Evolutionary conservation across 2,888 invertebrate species (phyloP).

Genomic region (Erebia palarica): DNA sequence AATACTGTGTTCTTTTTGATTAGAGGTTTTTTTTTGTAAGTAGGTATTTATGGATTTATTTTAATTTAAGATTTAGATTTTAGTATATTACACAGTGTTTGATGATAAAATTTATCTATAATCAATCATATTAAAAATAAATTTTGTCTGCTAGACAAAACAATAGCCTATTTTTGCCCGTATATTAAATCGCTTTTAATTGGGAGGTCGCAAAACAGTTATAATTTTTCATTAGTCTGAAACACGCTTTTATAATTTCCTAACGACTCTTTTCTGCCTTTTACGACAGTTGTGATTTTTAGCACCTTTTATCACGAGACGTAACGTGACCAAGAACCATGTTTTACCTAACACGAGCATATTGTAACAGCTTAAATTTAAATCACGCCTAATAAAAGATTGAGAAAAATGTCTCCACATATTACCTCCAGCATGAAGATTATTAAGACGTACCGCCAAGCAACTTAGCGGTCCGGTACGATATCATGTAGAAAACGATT

Average conservation of each 20-base stretch:
- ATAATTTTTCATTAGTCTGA: not conserved
- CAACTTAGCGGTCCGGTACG: not conserved
- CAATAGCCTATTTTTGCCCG: too few relatives aligned
- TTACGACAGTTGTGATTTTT: not conserved
- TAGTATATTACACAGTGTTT: too few relatives aligned
- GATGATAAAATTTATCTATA: too few relatives aligned
- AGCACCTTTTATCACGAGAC: conserved; percentile 6
- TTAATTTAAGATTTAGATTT: too few relatives aligned
- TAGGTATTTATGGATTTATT: too few relatives aligned
- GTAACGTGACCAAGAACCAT: conserved; percentile 13
- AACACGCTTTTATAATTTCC: not conserved
- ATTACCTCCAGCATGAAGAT: not conserved
- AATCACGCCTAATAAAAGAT: not conserved
- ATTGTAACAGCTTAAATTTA: not conserved
- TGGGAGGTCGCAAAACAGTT: not conserved
- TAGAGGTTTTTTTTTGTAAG: too few relatives aligned
- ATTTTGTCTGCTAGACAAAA: too few relatives aligned
- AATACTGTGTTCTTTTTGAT: too few relatives aligned
- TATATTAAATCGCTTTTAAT: not conserved
- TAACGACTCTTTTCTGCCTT: not conserved
- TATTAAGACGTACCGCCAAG: not conserved
- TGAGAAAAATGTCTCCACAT: not conserved
- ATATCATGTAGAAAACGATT: too few relatives aligned
- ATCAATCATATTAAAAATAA: too few relatives aligned
- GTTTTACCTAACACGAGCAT: not conserved